phyloP scores from a whole-genome alignment of 1,140 invertebrate genomes.

The Pogonus chalceus region DNA sequence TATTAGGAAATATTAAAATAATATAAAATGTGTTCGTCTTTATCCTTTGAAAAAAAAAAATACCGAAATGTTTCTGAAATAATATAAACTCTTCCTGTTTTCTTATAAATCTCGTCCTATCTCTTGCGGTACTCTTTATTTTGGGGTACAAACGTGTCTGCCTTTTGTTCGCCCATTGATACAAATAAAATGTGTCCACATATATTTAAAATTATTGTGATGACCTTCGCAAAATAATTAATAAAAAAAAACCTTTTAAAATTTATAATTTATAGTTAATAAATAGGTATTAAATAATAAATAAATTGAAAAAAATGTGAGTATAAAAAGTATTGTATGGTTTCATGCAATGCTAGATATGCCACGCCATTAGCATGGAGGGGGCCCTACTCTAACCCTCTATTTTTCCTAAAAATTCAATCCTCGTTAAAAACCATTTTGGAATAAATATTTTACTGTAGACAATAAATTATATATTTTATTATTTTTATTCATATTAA shows the following conservation, averaged over 20 bases:
- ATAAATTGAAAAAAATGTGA: neutral
- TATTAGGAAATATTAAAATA: neutral
- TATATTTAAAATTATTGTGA: slow-evolving; percentile 33
- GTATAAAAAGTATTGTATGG: neutral
- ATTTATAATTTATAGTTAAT: slow-evolving; percentile 31
- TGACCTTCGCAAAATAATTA: slow-evolving; percentile 34
- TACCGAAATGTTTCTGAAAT: slow-evolving; percentile 12
- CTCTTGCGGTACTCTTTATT: slow-evolving; percentile 23
- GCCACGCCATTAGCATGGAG: slow-evolving; percentile 1
- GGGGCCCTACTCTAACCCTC: no score
- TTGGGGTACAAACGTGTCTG: slow-evolving; percentile 32
- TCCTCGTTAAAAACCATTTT: no score
- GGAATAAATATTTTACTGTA: no score
- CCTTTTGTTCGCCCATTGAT: slow-evolving; percentile 34
- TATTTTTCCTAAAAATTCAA: no score
- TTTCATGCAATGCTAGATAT: neutral
- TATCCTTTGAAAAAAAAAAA: slow-evolving; percentile 13
- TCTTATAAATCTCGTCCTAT: slow-evolving; percentile 15
- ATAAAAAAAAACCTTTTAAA: slow-evolving; percentile 22
- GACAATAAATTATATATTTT: no score
- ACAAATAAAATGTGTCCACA: slow-evolving; percentile 32
- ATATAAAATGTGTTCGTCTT: slow-evolving; percentile 1
- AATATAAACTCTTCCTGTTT: slow-evolving; percentile 11
- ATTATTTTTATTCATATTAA: no score
- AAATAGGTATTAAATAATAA: slow-evolving; percentile 5